Conservation (phyloP, 92 coral and sea anemone species). For the Phymanthus crucifer region DNA sequence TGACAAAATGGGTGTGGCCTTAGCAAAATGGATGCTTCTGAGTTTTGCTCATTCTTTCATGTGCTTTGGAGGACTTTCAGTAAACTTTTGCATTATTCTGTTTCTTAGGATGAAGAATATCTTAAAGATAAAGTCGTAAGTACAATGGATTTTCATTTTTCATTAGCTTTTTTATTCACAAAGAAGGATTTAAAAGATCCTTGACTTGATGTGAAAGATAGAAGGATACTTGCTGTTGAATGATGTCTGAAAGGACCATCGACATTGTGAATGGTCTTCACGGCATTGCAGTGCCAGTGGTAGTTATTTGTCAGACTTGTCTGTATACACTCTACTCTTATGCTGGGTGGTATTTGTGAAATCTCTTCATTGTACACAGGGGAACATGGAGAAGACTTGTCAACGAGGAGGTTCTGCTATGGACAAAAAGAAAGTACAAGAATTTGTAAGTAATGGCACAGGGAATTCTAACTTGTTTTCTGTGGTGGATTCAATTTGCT, state of each 20-base stretch:
- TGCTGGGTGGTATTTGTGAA: not conserved
- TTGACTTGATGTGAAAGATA: no score
- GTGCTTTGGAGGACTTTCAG: not conserved
- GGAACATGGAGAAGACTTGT: conserved; percentile 73
- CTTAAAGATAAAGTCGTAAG: conserved; percentile 89
- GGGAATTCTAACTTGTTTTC: no score
- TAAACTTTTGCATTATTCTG: conserved; percentile 1
- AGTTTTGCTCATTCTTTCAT: not conserved
- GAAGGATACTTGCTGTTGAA: no score
- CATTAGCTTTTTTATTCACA: no score
- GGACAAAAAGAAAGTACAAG: conserved; percentile 70
- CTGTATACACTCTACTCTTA: no score
- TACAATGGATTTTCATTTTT: not conserved
- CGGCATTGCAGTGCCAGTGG: no score
- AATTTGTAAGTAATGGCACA: conserved; percentile 70
- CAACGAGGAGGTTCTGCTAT: conserved; percentile 69
- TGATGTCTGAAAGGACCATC: no score
- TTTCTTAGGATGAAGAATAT: conserved; percentile 80
- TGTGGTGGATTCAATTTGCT: no score
- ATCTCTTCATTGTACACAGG: conserved; percentile 36
- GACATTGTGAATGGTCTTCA: no score
- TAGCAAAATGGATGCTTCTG: no score
- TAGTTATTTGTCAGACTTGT: no score
- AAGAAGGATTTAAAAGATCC: not conserved
- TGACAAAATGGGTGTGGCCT: no score